Percentiles rank a stretch among this genome's conserved stretches.
phyloP scores from a whole-genome alignment of 2,797 vertebrate genomes.

The Hafferia zeledoni region DNA sequence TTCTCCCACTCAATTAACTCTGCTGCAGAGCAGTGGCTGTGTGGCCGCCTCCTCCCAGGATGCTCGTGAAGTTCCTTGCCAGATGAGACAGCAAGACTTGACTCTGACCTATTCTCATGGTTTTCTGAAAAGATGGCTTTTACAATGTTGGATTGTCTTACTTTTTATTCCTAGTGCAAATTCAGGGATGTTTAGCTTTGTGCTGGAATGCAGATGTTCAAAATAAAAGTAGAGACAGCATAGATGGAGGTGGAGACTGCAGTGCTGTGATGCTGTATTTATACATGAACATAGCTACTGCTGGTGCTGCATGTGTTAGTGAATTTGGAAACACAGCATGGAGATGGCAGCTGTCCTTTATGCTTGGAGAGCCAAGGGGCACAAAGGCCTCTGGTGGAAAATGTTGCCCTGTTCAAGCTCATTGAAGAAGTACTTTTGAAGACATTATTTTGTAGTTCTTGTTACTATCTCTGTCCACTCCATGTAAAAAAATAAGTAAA shows the following conservation, averaged over 20 bases:
- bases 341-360: neutral
- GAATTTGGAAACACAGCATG: neutral
- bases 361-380: neutral
- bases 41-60: neutral
- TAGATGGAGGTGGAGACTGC: neutral
- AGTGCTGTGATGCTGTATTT: neutral
- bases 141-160: neutral
- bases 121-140: neutral
- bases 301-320: neutral
- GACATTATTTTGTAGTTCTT: neutral
- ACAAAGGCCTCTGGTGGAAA: neutral
- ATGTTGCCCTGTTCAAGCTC: neutral
- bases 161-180: neutral
- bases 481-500: neutral
- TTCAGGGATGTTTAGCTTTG: neutral
- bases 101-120: rapidly evolving
- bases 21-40: neutral
- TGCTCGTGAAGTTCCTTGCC: neutral
- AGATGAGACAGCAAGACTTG: neutral
- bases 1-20: neutral
- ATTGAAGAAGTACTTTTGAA: neutral
- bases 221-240: neutral
- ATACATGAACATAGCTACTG: neutral
- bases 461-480: neutral
- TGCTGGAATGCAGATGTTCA: neutral